Base-by-base conservation (phyloP, 1,140 invertebrate species). In the Trichogramma pretiosum region DNA sequence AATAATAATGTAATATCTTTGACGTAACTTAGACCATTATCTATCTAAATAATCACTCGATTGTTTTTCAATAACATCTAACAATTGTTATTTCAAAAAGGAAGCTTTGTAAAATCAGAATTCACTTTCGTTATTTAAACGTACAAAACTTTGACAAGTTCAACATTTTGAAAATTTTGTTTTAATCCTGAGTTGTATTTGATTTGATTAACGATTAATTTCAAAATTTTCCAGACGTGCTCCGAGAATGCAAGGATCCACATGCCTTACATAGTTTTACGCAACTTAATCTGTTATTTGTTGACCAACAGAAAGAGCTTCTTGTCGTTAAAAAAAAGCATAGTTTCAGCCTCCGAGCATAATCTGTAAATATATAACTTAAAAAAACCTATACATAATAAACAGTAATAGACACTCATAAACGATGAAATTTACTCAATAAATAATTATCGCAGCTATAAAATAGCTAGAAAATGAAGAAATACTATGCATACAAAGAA, bases 281-380 rank as follows among this genome's bases (percentile, higher is more conserved):
- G n/a, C 37, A 28, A 46, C 41, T 51, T 41, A 19, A 46, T 50
- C 41, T 45, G 42, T 50, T 50, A 42, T 50, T 50, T 45, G 48
- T 50, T 50, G 41, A 50, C 42, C 48, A 50, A 50, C 48, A 36
- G 48, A 50, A 50, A 45, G 49, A 46, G 42, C 43, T 51, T 51
- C 43, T 46, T 51, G 24, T 51, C 49, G 38, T 54, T 52, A 55
- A 57, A 52, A 28, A 47, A 43, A 53, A 55, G 51, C 54, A 56
- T 57, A 58, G 57, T 55, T 64, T 62, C 56, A 62, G 54, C 55
- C 52, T 50, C 58, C 51, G 52, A 62, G 57, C 55, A 51, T 61
- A 64, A 59, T 52, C 53, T 67, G 65, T 67, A 66, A 50, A 68
- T 68, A 67, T n/a, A 54, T 64, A 59, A 30, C 52, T 55, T 58